Base-by-base conservation (phyloP, 1,140 invertebrate species). In the Drosophila paulistorum region DNA sequence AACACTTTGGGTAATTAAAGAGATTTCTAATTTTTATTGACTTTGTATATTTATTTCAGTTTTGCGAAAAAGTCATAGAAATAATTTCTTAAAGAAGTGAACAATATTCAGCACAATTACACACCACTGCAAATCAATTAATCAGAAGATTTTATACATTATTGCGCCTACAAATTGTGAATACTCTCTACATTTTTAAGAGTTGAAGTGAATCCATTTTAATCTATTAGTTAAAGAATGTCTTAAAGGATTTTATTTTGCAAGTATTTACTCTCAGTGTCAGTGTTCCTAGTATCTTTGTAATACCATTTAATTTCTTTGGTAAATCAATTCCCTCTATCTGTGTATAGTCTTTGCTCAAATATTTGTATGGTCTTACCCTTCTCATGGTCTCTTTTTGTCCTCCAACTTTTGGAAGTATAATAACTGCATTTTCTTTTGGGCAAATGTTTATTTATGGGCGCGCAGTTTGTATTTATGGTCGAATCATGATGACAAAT, bases 401-500 rank as follows among this genome's bases (percentile, higher is more conserved):
- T 20, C 23, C 41, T 14, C n/a, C 42, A 66, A 39, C 37, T 23
- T 14, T 20, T 23, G 9, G 20, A 10, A 51, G 17, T 20, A 20
- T 59, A 59, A 59, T 37, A 59, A 59, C 33, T 59, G 17, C 23
- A 37, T 33, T 59, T 59, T 58, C 57, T 74, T 64, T 77, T 35
- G 17, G 39, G 65, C 26, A 74, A 87, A 89, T 86, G 79, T 80
- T 86, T 86, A 79, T 86, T 86, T 86, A 87, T 86, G 70, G 64
- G 60, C 77, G 54, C 77, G 77, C 84, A 89, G 85, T 89, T 89
- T 89, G 84, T 90, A 89, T 89, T 89, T 89, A 89, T 89, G 85
- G 84, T 69, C 85, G 69, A 85, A 89, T 89, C 84, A 89, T 84
- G 81, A 89, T 89, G 84, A 89, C 84, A 89, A 89, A 89, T 89